Conservation (phyloP, 2,797 vertebrate species). For the Momotus momota region DNA sequence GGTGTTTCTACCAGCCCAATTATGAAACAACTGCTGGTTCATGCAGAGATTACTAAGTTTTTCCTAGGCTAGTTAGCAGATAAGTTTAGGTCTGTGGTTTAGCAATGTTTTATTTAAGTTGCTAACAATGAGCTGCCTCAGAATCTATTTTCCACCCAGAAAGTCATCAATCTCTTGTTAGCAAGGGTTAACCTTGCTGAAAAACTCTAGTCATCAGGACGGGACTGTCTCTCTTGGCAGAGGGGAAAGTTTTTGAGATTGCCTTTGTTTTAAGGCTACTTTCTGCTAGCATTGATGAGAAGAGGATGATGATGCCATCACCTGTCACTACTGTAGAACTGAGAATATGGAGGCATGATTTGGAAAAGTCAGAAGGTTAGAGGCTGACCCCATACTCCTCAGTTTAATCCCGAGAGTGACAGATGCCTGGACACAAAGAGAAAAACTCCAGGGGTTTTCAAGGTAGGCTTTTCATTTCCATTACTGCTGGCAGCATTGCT, state of each 20-base stretch:
- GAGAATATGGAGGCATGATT: background rate
- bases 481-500: background rate
- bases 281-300: background rate
- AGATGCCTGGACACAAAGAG: background rate
- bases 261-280: background rate
- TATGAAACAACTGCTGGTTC: background rate
- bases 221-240: background rate
- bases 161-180: background rate
- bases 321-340: background rate
- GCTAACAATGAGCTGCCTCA: background rate
- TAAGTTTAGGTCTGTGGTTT: background rate
- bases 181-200: background rate
- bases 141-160: conserved; percentile 7
- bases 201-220: background rate
- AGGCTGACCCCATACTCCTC: background rate
- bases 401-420: background rate
- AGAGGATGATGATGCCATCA: background rate
- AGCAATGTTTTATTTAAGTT: background rate
- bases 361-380: background rate
- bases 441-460: background rate
- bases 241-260: background rate
- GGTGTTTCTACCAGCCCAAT: conserved; percentile 33
- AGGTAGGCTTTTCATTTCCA: background rate
- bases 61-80: conserved; percentile 36
- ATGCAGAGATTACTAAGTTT: conserved; percentile 31